Conservation (phyloP, 2,888 invertebrate genomes). For the Calephelis perditalis region DNA sequence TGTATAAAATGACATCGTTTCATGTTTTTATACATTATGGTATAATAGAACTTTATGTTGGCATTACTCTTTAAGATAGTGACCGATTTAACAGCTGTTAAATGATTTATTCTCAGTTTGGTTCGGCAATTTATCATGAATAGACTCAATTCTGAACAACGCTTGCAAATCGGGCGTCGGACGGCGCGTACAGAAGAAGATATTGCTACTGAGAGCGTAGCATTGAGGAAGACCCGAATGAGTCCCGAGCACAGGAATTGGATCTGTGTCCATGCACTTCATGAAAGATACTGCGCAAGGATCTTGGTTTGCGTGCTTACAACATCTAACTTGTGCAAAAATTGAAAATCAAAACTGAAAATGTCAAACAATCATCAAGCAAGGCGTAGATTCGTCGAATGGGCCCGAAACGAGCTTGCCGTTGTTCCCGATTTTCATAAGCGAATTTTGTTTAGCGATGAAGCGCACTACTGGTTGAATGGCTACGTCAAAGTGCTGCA, state of each 20-base stretch:
- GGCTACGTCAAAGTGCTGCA: slow-evolving; percentile 38
- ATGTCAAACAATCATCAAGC: no score
- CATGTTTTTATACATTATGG: no score
- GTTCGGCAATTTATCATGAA: slow-evolving; percentile 25
- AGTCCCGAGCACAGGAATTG: slow-evolving; percentile 29
- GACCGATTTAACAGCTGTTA: slow-evolving; percentile 16
- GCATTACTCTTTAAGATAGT: no score
- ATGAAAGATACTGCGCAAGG: slow-evolving; percentile 22
- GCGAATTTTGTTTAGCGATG: no score
- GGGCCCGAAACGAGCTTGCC: no score
- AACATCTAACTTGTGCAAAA: slow-evolving; percentile 25
- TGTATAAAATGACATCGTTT: no score
- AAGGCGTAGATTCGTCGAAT: no score
- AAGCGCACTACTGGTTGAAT: slow-evolving; percentile 35
- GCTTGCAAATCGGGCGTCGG: slow-evolving; percentile 22
- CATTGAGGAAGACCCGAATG: slow-evolving; percentile 26
- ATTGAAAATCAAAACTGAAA: slow-evolving; percentile 32
- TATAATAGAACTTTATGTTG: no score
- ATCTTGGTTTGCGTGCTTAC: slow-evolving; percentile 32
- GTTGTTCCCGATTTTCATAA: no score
- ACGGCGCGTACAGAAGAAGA: slow-evolving; percentile 29
- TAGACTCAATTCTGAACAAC: slow-evolving; percentile 28
- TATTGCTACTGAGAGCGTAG: slow-evolving; percentile 28
- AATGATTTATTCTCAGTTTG: slow-evolving; percentile 21
- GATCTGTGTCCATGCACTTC: slow-evolving; percentile 24